Evolutionary conservation across 2,888 invertebrate genomes (phyloP).

Genomic region (Hydriomena furcata): DNA sequence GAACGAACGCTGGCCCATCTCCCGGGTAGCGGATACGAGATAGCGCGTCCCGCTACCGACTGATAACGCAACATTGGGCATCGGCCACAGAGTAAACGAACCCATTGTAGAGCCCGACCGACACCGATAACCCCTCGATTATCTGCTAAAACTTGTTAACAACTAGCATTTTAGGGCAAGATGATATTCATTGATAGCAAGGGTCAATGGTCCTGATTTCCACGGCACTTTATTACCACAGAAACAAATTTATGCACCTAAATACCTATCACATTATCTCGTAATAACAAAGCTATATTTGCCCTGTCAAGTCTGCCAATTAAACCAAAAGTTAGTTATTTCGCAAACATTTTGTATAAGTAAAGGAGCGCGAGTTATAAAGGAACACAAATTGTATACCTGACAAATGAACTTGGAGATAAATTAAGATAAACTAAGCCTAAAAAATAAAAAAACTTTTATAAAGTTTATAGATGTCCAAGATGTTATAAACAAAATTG

Average conservation of each 20-base stretch:
- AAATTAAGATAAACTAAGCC: too few relatives aligned
- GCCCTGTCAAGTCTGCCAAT: neutral
- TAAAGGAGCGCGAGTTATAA: too few relatives aligned
- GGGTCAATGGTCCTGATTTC: slow-evolving; percentile 25
- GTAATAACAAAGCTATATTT: too few relatives aligned
- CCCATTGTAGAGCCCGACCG: slow-evolving; percentile 46
- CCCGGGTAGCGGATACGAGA: slow-evolving; percentile 63
- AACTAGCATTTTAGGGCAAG: slow-evolving; percentile 36
- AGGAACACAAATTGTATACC: too few relatives aligned
- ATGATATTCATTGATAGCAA: slow-evolving; percentile 22
- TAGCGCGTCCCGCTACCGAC: slow-evolving; percentile 69
- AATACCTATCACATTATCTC: too few relatives aligned
- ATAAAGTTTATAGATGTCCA: neutral
- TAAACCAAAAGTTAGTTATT: neutral
- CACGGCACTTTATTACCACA: slow-evolving; percentile 16
- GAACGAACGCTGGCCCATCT: slow-evolving; percentile 32
- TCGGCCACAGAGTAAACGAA: slow-evolving; percentile 64
- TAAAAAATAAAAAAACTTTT: neutral
- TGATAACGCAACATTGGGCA: slow-evolving; percentile 68
- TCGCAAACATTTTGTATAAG: slow-evolving; percentile 3
- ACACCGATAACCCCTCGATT: slow-evolving; percentile 61
- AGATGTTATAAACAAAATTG: slow-evolving; percentile 7
- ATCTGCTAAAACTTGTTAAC: slow-evolving; percentile 50
- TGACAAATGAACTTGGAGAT: too few relatives aligned
- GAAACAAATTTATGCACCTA: neutral